Evolutionary conservation across 2,797 vertebrate species (phyloP).

Genomic region (Phoxinus dragarum): DNA sequence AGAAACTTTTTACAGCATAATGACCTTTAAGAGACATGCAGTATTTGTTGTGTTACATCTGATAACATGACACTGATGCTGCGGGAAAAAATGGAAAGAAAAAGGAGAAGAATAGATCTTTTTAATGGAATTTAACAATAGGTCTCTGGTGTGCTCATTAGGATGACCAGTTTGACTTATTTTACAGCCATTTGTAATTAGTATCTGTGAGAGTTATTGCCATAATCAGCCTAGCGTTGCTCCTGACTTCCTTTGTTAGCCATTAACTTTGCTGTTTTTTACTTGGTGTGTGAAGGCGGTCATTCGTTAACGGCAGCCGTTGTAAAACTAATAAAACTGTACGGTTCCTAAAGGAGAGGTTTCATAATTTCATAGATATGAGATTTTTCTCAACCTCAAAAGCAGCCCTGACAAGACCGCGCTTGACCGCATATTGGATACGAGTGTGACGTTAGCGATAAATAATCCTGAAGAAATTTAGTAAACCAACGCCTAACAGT

Average conservation of each 20-base stretch:
- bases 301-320: conserved; percentile 77
- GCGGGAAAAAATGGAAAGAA: conserved; percentile 72
- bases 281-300: conserved; percentile 74
- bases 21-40: conserved; percentile 75
- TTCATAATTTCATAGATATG: conserved; percentile 79
- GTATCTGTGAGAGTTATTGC: conserved; percentile 81
- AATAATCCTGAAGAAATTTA: conserved; percentile 31
- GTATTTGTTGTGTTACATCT: conserved; percentile 72
- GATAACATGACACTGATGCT: conserved; percentile 69
- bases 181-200: conserved; percentile 86
- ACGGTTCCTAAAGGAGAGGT: conserved; percentile 81
- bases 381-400: conserved; percentile 76
- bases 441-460: conserved; percentile 36
- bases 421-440: conserved; percentile 50
- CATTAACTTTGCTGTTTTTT: conserved; percentile 75
- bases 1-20: conserved; percentile 64
- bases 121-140: conserved; percentile 82
- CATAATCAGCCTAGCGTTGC: conserved; percentile 78
- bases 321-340: conserved; percentile 82
- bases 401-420: conserved; percentile 70
- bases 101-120: conserved; percentile 74
- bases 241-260: conserved; percentile 76
- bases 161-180: conserved; percentile 82
- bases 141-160: conserved; percentile 85
- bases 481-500: conserved; percentile 9